phyloP scores from a whole-genome alignment of 2,888 invertebrate species.

The Acrobasis repandana region DNA sequence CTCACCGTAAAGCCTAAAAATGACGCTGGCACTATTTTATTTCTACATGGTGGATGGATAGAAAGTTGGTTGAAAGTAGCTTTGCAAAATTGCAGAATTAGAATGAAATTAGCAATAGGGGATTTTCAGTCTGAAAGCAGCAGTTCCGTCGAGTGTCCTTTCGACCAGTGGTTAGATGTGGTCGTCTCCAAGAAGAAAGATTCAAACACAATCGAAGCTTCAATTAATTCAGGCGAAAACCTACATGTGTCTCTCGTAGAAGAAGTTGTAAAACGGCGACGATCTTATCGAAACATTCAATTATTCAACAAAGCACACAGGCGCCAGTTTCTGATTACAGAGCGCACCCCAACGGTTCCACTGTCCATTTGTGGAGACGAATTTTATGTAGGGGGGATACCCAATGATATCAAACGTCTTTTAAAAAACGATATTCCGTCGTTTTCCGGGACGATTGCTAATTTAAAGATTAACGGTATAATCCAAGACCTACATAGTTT shows the following conservation, averaged over 20 bases:
- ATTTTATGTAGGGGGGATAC: slow-evolving; percentile 64
- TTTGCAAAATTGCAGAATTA: slow-evolving; percentile 65
- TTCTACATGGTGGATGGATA: slow-evolving; percentile 48
- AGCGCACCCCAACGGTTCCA: neutral
- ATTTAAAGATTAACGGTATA: slow-evolving; percentile 53
- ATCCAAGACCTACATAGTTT: slow-evolving; percentile 59
- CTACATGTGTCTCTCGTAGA: slow-evolving; percentile 55
- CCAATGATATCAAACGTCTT: slow-evolving; percentile 42
- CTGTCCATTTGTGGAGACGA: slow-evolving; percentile 58
- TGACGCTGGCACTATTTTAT: slow-evolving; percentile 62
- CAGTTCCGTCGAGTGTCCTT: slow-evolving; percentile 58
- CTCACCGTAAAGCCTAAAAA: slow-evolving; percentile 63
- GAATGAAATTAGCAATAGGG: slow-evolving; percentile 55
- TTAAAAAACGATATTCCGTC: slow-evolving; percentile 49
- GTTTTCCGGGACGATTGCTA: slow-evolving; percentile 59
- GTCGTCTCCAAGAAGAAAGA: slow-evolving; percentile 55
- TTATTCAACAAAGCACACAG: neutral
- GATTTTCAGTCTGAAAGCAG: slow-evolving; percentile 56
- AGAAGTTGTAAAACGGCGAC: slow-evolving; percentile 35
- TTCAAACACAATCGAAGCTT: slow-evolving; percentile 63
- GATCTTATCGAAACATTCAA: neutral
- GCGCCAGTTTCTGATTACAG: neutral
- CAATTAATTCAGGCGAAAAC: slow-evolving; percentile 64
- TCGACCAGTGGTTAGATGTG: slow-evolving; percentile 70
- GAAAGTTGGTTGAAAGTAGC: slow-evolving; percentile 59